A percentile compares a stretch with the other conserved stretches of the same genome.
Conservation (phyloP, 1,140 invertebrate genomes). For the Phenacoccus solenopsis region DNA sequence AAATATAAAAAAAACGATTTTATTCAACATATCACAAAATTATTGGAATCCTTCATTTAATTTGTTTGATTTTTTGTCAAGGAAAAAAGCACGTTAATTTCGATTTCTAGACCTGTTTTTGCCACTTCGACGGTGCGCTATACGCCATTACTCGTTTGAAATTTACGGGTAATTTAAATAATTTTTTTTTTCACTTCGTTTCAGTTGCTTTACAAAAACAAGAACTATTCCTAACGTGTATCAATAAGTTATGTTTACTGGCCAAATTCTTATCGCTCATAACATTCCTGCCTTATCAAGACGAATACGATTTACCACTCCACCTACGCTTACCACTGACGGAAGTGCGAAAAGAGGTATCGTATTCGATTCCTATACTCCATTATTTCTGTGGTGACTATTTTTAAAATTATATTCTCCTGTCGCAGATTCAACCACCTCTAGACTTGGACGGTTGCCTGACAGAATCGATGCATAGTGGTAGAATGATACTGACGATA, state of each 20-base stretch:
- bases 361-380: background rate
- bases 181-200: background rate
- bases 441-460: background rate
- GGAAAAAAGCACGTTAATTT: too few species aligned
- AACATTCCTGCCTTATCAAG: background rate
- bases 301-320: background rate
- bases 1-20: too few species aligned
- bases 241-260: constrained; percentile 2
- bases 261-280: constrained; percentile 4
- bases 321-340: background rate
- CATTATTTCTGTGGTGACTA: too few species aligned
- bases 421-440: background rate
- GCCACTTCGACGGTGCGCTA: too few species aligned
- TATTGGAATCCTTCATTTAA: too few species aligned
- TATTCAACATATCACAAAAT: too few species aligned
- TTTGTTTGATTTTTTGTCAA: too few species aligned
- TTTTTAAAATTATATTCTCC: background rate
- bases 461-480: background rate
- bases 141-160: too few species aligned
- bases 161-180: too few species aligned
- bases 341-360: background rate
- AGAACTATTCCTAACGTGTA: background rate
- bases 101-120: too few species aligned
- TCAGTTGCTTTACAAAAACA: background rate
- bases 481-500: background rate